Percentiles rank a stretch among this genome's conserved stretches.
Conservation (phyloP, 2,797 vertebrate genomes). For the Spea hammondii region DNA sequence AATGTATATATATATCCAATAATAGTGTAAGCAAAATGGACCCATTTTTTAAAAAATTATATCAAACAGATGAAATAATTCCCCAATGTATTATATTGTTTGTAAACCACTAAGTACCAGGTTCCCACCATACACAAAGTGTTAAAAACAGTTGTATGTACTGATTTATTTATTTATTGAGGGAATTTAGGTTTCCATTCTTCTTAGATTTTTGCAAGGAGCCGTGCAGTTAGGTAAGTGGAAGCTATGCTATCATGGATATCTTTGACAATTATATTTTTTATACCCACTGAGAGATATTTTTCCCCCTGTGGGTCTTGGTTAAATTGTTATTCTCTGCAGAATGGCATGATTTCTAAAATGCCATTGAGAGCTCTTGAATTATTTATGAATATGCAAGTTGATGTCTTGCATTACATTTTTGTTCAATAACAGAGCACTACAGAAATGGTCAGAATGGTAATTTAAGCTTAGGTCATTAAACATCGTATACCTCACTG, state of each 20-base stretch:
- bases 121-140: background rate
- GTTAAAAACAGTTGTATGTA: background rate
- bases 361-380: conserved; percentile 48
- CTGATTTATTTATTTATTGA: background rate
- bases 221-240: conserved; percentile 36
- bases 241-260: conserved; percentile 12
- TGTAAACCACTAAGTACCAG: no score
- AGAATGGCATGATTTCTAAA: conserved; percentile 52
- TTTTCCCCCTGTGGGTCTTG: conserved; percentile 29
- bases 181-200: background rate
- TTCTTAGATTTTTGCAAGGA: conserved; percentile 4
- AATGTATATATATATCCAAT: no score
- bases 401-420: conserved; percentile 50
- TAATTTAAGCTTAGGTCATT: conserved; percentile 26
- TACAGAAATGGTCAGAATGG: conserved; percentile 20
- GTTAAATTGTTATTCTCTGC: conserved; percentile 45
- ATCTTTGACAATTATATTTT: conserved; percentile 29
- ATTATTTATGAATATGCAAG: conserved; percentile 56
- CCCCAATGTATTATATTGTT: no score
- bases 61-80: no score
- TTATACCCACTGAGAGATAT: conserved; percentile 31
- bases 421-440: conserved; percentile 2
- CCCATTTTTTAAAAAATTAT: no score
- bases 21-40: no score
- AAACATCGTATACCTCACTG: conserved; percentile 5